Evolutionary conservation across 2,797 vertebrate species (phyloP).

Genomic region (Eospalax fontanierii): DNA sequence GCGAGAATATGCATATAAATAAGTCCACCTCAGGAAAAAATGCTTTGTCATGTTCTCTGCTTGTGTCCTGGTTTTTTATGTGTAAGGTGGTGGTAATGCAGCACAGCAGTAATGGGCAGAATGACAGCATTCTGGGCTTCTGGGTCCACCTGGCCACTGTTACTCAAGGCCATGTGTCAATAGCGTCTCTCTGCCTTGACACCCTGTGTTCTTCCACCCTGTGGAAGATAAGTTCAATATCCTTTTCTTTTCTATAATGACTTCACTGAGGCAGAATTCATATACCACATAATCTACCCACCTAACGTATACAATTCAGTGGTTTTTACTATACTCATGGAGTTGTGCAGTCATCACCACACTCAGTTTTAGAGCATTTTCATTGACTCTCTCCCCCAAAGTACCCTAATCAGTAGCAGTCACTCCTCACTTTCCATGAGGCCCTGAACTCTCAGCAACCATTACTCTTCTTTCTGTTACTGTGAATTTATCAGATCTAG

Average conservation of each 20-base stretch:
- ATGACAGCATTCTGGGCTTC: background rate
- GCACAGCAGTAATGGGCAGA: background rate
- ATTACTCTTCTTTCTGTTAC: background rate
- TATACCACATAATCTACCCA: background rate
- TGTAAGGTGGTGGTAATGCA: background rate
- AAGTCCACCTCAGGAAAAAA: background rate
- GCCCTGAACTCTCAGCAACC: background rate
- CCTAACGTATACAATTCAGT: background rate
- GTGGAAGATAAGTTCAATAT: background rate
- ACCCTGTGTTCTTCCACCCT: background rate
- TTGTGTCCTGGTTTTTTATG: background rate
- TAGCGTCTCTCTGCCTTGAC: background rate
- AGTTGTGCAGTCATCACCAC: background rate
- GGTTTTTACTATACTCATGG: background rate
- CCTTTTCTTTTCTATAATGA: background rate
- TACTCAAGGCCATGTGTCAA: background rate
- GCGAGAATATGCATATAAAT: background rate
- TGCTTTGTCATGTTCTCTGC: background rate
- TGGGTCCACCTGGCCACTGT: background rate
- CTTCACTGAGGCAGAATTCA: slow-evolving; percentile 35
- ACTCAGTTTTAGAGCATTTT: background rate
- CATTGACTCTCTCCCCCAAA: background rate
- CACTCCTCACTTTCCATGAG: too few species aligned
- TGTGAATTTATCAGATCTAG: background rate
- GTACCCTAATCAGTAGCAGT: background rate